Base-by-base conservation (phyloP, 1,140 invertebrate species). In the Archivesica marissinica region DNA sequence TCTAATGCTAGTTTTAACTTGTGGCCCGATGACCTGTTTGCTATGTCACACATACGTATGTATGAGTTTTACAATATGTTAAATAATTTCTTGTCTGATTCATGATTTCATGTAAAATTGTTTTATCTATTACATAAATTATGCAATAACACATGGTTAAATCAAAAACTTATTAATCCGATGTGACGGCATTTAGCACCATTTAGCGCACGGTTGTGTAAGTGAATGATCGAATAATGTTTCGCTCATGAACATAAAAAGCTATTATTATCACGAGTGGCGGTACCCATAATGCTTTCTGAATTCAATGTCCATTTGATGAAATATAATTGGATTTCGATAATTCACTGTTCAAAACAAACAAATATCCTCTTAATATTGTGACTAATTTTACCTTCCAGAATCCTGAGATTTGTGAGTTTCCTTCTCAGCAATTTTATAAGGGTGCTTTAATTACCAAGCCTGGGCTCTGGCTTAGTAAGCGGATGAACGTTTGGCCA, bases 371-470 rank as follows among this genome's bases (percentile, higher is more conserved):
- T 7, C 7, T 47, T 47, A 47, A 47, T 47, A 47, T 47, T 47
- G 41, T 47, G 17, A 47, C 7, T 7, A 52, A 4, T 15, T 52
- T 64, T 33, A 13, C 33, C 4, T 33, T 86, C 47, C 68, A 92
- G 92, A 82, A 92, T 83, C 86, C 87, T 33, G 39, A 76, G 44
- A 90, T 92, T 41, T 91, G 90, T 59, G 66, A 89, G 54, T 92
- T 92, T 75, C 91, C 91, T 0, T 92, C 90, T 11, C 52, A 77
- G 4, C 56, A 88, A 28, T 92, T 92, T 77, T 92, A 92, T 70
- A 64, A 87, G 0, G 68, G 64, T 3, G 83, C 86, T 50, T 76
- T 91, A 33, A 23, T 52, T 50, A 91, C 90, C 13, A 59, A 33
- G 74, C 38, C 50, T 35, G 56, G 59, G 9, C 9, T 50, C 17